Conservation (phyloP, 2,888 invertebrate species). For the Empis livida region DNA sequence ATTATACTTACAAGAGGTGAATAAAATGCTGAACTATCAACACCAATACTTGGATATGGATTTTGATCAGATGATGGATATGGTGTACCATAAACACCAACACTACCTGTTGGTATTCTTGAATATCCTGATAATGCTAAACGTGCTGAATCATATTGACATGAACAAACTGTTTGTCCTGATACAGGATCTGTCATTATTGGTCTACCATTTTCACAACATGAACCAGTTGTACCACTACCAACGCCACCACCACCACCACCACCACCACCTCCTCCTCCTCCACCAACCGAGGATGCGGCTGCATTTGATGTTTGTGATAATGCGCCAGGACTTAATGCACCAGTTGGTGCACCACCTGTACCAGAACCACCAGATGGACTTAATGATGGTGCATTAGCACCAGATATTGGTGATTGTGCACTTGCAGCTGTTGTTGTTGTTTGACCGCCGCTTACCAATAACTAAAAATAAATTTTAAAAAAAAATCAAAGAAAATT, state of each 20-base stretch:
- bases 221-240: slow-evolving; percentile 36
- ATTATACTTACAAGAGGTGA: slow-evolving; percentile 76
- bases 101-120: slow-evolving; percentile 61
- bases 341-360: slow-evolving; percentile 26
- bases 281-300: slow-evolving; percentile 17
- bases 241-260: slow-evolving; percentile 16
- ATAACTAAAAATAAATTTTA: slow-evolving; percentile 10
- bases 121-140: slow-evolving; percentile 74
- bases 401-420: slow-evolving; percentile 65
- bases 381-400: slow-evolving; percentile 56
- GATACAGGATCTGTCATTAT: slow-evolving; percentile 87
- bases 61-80: slow-evolving; percentile 86
- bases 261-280: slow-evolving; percentile 15
- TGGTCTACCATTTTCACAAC: slow-evolving; percentile 84
- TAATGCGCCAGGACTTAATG: slow-evolving; percentile 33
- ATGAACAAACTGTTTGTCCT: slow-evolving; percentile 86
- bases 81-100: slow-evolving; percentile 72
- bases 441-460: slow-evolving; percentile 39
- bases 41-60: slow-evolving; percentile 84
- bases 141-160: slow-evolving; percentile 83
- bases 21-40: slow-evolving; percentile 90
- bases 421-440: slow-evolving; percentile 56
- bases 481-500: neutral
- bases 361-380: slow-evolving; percentile 46
- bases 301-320: slow-evolving; percentile 34